Evolutionary conservation across 2,888 invertebrate genomes (phyloP).

Genomic region (Ypsolopha scabrella): DNA sequence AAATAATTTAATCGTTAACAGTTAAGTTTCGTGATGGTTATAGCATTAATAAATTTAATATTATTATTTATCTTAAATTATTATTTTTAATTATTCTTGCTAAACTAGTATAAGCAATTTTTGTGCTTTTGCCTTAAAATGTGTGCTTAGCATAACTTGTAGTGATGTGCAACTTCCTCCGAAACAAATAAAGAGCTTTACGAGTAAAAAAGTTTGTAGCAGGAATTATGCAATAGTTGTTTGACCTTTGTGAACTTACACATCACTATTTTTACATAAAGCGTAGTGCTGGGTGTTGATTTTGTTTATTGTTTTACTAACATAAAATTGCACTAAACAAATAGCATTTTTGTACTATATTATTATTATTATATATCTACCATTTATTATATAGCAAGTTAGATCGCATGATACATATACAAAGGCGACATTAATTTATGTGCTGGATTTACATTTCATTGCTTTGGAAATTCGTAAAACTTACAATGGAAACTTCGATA

Average conservation of each 20-base stretch:
- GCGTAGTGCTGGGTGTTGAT: neutral
- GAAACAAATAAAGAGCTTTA: too few species aligned
- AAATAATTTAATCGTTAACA: too few species aligned
- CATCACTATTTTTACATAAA: neutral
- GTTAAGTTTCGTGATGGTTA: too few species aligned
- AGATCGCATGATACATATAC: neutral
- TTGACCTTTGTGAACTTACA: neutral
- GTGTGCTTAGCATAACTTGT: too few species aligned
- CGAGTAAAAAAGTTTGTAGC: too few species aligned
- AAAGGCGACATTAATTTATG: neutral
- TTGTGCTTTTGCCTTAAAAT: too few species aligned
- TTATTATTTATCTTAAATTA: too few species aligned
- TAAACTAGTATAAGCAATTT: too few species aligned
- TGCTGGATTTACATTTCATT: neutral
- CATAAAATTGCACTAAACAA: neutral
- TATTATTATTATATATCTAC: neutral
- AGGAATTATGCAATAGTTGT: too few species aligned
- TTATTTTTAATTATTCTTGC: too few species aligned
- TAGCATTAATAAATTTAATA: too few species aligned
- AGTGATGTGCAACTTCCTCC: too few species aligned
- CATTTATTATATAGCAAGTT: neutral
- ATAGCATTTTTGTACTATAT: neutral
- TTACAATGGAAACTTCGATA: slow-evolving; percentile 2
- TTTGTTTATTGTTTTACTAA: neutral
- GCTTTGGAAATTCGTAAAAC: neutral